A percentile compares a stretch with the other conserved stretches of the same genome.
Evolutionary conservation across 2,113 vertebrate genomes (phyloP).

Genomic region (Nannospalax galili): DNA sequence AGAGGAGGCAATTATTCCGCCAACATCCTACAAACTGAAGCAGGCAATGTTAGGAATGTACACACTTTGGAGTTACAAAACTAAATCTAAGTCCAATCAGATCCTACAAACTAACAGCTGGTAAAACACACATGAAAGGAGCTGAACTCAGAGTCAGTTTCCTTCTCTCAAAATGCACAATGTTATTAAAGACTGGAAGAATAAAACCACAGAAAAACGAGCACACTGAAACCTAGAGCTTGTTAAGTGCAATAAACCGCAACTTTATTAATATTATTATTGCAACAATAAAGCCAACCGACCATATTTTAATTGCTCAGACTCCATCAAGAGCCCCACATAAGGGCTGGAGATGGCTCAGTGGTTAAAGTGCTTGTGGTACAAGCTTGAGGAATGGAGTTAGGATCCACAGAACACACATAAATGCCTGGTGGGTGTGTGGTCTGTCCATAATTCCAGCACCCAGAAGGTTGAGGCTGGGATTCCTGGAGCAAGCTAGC

Average conservation of each 20-base stretch:
- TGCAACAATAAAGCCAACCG: background rate
- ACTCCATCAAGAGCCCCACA: background rate
- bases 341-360: background rate
- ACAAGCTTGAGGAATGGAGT: background rate
- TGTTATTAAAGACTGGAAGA: background rate
- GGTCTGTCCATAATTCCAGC: background rate
- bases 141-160: background rate
- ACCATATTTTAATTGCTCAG: background rate
- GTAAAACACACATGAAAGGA: background rate
- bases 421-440: too few relatives aligned
- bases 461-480: too few relatives aligned
- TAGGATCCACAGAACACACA: background rate
- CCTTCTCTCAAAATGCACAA: background rate
- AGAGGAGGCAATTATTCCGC: background rate
- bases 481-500: background rate
- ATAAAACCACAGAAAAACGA: background rate
- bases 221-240: accelerated
- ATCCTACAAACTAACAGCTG: background rate
- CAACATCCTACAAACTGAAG: background rate
- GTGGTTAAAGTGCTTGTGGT: background rate
- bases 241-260: accelerated
- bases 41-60: background rate
- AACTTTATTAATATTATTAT: background rate
- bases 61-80: too few relatives aligned
- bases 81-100: background rate